Conservation (phyloP, 1,140 invertebrate species). For the Bombus huntii region DNA sequence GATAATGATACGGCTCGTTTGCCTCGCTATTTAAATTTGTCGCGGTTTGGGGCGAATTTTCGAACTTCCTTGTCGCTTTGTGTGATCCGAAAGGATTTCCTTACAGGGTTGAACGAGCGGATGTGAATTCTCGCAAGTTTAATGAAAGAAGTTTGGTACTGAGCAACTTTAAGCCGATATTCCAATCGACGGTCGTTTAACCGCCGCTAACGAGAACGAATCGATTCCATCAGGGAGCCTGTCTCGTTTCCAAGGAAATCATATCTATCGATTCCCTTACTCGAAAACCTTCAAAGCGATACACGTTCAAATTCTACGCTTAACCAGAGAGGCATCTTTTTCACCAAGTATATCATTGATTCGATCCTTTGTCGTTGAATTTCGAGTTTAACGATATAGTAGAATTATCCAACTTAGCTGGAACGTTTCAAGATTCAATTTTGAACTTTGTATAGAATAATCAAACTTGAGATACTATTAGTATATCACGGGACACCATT, state of each 20-base stretch:
- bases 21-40: slow-evolving; percentile 13
- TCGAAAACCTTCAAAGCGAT: neutral
- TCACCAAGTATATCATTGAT: too few species aligned
- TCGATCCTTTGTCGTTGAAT: neutral
- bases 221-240: slow-evolving; percentile 42
- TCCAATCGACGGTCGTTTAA: slow-evolving; percentile 56
- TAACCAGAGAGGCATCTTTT: neutral
- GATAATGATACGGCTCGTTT: slow-evolving; percentile 11
- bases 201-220: slow-evolving; percentile 59
- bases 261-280: slow-evolving; percentile 26
- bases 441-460: neutral
- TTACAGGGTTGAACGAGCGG: neutral
- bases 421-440: neutral
- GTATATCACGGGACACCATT: too few species aligned
- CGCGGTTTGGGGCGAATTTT: neutral
- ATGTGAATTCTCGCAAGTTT: slow-evolving; percentile 53
- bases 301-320: neutral
- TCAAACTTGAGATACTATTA: neutral
- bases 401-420: too few species aligned
- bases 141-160: slow-evolving; percentile 66
- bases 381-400: too few species aligned
- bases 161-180: slow-evolving; percentile 61
- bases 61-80: neutral
- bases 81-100: neutral
- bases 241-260: slow-evolving; percentile 38